phyloP scores from a whole-genome alignment of 2,113 vertebrate species.

The Lamprologus tigripictilis region DNA sequence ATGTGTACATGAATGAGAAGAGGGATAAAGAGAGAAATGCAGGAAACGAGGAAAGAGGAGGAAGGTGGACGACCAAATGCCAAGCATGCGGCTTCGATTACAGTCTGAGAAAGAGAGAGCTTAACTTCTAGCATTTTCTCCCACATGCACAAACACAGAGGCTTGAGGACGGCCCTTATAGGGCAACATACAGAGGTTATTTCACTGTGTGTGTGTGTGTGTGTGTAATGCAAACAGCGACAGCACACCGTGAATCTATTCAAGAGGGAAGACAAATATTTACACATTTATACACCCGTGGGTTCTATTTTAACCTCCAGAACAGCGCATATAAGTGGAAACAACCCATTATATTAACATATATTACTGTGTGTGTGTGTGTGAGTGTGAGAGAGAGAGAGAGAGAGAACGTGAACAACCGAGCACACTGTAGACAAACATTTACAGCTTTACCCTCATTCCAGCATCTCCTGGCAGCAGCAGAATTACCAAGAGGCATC shows the following conservation, averaged over 20 bases:
- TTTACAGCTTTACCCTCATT: neutral
- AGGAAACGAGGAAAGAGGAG: neutral
- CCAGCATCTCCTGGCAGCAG: neutral
- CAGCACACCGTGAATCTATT: neutral
- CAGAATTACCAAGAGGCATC: neutral
- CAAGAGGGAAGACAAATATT: constrained; percentile 34
- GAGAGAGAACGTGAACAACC: neutral
- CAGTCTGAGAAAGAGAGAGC: neutral
- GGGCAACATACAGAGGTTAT: neutral
- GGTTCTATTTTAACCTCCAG: neutral
- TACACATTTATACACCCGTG: neutral
- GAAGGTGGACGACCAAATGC: neutral
- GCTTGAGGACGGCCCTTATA: neutral
- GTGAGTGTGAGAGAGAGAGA: neutral
- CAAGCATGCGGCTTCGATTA: constrained; percentile 39
- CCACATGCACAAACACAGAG: neutral
- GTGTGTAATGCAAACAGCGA: neutral
- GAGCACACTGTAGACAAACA: neutral
- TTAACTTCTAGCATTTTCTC: neutral
- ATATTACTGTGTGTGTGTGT: neutral
- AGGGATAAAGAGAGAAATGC: neutral
- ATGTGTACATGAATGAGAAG: neutral
- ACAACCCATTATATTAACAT: neutral
- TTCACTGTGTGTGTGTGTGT: neutral
- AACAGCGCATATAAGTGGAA: neutral